Evolutionary conservation across 2,797 vertebrate genomes (phyloP), one percentile per base, ranked within the genome.

Genomic region (Philypnodon macrostomus): DNA sequence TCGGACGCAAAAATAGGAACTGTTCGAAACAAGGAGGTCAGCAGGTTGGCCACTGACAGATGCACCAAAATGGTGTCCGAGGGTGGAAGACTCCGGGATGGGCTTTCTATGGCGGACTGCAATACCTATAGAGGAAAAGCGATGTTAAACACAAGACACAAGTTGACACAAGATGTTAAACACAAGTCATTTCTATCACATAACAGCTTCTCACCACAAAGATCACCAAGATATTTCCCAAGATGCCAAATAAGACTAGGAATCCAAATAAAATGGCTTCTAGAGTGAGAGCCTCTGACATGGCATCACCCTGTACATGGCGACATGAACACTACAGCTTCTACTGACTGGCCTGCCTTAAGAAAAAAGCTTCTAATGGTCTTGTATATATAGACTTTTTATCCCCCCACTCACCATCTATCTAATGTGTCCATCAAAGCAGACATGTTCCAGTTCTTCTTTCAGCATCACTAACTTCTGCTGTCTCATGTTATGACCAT

Each of bases 171-270:
- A 26, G 38, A 14, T 18, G 21, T 3, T 23, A 23, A 23, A 23
- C 21, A 23, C n/a, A 23, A 23, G 21, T 23, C 21, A 46, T n/a
- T n/a, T n/a, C n/a, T n/a, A n/a, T n/a, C n/a, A n/a, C 3, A 1
- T 27, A 44, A 9, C 15, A 15, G 39, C 12, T 12, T 47, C 90
- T 88, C 63, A 92, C 90, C 81, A 84, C 85, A 77, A 85, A 70
- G 63, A 93, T 90, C 68, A 92, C 90, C 75, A 90, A 51, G 23
- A 90, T 41, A 70, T 92, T 93, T 59, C 91, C 91, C n/a, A 91
- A 41, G 58, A 92, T 89, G 23, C 90, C 91, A 33, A 84, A 85
- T 47, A 91, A 79, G 4, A 91, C 87, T 65, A 93, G 72, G 16
- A 91, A 5, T 7, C 87, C 88, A 52, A 91, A 92, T 53, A 91